Evolutionary conservation across 2,888 invertebrate species (phyloP).

Genomic region (Philereme transversata): DNA sequence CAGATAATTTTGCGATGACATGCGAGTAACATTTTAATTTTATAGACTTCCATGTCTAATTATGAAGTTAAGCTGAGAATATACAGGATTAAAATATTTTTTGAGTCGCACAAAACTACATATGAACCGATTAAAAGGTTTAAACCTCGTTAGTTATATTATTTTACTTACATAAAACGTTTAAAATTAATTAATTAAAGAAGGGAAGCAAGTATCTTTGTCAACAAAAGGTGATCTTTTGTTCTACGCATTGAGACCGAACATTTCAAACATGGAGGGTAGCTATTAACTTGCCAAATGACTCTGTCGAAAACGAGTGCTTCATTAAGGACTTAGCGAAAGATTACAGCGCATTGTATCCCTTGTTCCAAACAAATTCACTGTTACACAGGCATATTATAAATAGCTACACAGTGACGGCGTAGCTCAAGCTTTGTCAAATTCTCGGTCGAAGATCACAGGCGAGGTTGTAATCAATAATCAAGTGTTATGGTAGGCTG

Average conservation of each 20-base stretch:
- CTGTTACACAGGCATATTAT: constrained; percentile 21
- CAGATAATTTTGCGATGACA: constrained; percentile 52
- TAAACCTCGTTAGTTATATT: background rate
- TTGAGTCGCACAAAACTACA: too few relatives aligned
- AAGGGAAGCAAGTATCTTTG: constrained; percentile 14
- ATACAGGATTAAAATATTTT: too few relatives aligned
- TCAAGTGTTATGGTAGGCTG: constrained; percentile 18
- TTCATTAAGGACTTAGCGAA: constrained; percentile 48
- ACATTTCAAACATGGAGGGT: constrained; percentile 32
- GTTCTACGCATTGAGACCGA: constrained; percentile 30
- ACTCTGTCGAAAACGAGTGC: constrained; percentile 45
- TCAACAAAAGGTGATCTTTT: constrained; percentile 28
- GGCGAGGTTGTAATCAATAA: constrained; percentile 25
- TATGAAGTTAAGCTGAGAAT: too few relatives aligned
- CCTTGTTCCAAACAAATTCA: constrained; percentile 33
- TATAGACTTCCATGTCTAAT: background rate
- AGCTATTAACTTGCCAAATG: constrained; percentile 48
- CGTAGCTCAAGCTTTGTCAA: constrained; percentile 35
- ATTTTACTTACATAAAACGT: constrained; percentile 9
- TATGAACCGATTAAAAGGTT: background rate
- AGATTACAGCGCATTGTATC: constrained; percentile 45
- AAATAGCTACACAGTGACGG: constrained; percentile 34
- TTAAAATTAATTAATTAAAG: constrained; percentile 34
- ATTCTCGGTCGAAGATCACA: constrained; percentile 31
- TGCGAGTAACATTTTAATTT: constrained; percentile 58